Conservation (phyloP, 2,888 invertebrate genomes). For the Habroteleia sp. region DNA sequence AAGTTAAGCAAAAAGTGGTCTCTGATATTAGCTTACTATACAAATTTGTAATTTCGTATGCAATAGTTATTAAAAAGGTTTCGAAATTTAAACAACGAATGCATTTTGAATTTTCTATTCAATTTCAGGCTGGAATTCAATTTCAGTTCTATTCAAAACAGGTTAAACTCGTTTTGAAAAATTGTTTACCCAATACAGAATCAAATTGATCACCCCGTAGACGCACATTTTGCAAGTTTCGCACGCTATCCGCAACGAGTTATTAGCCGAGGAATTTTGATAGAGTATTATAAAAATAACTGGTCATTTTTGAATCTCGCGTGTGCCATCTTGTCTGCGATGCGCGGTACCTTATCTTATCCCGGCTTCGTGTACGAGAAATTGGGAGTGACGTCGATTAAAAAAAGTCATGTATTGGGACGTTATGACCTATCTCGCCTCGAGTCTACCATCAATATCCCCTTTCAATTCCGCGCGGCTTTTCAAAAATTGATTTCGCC, state of each 20-base stretch:
- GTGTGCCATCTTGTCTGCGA: slow-evolving; percentile 27
- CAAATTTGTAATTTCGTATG: no score
- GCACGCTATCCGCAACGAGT: slow-evolving; percentile 63
- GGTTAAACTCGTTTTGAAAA: no score
- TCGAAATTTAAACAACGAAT: no score
- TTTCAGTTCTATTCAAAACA: no score
- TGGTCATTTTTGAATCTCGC: slow-evolving; percentile 59
- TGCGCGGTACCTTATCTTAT: slow-evolving; percentile 33
- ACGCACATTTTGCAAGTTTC: slow-evolving; percentile 5
- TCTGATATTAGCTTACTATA: no score
- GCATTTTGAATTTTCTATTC: no score
- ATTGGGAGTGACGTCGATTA: slow-evolving; percentile 59
- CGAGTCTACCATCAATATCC: slow-evolving; percentile 40
- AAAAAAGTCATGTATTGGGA: slow-evolving; percentile 41
- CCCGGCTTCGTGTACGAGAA: slow-evolving; percentile 17
- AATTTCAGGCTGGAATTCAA: no score
- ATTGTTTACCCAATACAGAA: no score
- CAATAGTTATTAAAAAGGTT: no score
- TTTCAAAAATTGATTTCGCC: slow-evolving; percentile 48
- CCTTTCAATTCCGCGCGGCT: slow-evolving; percentile 44
- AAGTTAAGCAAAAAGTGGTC: no score
- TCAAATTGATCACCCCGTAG: slow-evolving; percentile 16
- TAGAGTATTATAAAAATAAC: slow-evolving; percentile 76
- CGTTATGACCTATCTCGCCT: slow-evolving; percentile 38
- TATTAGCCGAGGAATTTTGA: slow-evolving; percentile 78